Conservation (phyloP, 1,140 invertebrate genomes). For the Propsilocerus akamusi region DNA sequence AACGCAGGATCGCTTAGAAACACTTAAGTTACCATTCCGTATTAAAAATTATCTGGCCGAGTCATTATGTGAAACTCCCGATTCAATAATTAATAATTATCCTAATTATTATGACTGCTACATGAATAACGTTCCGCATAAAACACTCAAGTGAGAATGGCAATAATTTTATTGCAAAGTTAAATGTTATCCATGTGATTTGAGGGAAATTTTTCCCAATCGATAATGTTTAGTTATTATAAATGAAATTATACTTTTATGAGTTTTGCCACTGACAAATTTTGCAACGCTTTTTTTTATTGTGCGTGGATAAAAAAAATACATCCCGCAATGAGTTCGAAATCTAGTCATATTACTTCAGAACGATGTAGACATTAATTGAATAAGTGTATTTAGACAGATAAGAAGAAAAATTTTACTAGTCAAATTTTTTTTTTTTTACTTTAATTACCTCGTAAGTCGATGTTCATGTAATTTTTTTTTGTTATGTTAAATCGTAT, state of each 20-base stretch:
- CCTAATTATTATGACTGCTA: neutral
- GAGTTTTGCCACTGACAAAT: neutral
- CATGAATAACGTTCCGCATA: too few species aligned
- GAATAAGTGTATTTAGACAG: neutral
- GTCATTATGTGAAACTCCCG: constrained; percentile 18
- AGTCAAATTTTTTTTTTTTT: neutral
- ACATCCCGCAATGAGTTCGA: too few species aligned
- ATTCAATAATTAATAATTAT: neutral
- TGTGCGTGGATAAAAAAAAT: neutral
- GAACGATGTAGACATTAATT: neutral
- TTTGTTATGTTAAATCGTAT: too few species aligned
- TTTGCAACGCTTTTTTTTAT: neutral
- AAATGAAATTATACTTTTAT: neutral
- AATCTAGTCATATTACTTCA: neutral
- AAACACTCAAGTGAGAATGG: too few species aligned
- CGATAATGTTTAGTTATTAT: constrained; percentile 21
- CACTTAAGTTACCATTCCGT: constrained; percentile 26
- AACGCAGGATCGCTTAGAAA: constrained; percentile 22
- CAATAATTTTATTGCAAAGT: too few species aligned
- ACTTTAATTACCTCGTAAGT: neutral
- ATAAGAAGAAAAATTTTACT: neutral
- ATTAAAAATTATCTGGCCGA: constrained; percentile 30
- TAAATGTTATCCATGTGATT: too few species aligned
- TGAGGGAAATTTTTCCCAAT: constrained; percentile 19
- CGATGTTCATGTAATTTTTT: too few species aligned